phyloP scores from a whole-genome alignment of 2,113 vertebrate genomes.

The Collichthys lucidus region DNA sequence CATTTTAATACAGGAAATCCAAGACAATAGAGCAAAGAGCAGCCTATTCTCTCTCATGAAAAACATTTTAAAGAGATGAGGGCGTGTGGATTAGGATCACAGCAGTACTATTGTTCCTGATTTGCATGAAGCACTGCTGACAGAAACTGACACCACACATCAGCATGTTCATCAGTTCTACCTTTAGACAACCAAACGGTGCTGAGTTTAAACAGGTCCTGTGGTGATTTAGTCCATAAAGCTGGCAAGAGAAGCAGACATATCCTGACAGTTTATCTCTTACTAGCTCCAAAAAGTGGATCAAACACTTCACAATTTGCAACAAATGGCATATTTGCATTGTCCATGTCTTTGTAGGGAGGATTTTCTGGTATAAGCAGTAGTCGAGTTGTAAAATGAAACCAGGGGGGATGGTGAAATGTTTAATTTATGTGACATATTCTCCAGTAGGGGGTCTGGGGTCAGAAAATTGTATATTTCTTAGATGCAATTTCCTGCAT shows the following conservation, averaged over 20 bases:
- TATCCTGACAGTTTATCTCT: neutral
- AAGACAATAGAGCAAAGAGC: constrained; percentile 36
- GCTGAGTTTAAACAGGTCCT: neutral
- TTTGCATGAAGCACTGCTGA: constrained; percentile 28
- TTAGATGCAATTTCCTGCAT: too few relatives aligned
- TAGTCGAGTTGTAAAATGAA: too few relatives aligned
- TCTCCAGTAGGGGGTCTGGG: too few relatives aligned
- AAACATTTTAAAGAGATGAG: constrained; percentile 10
- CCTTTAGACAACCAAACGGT: neutral
- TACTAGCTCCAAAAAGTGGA: neutral
- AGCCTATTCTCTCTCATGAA: neutral
- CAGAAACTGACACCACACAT: neutral
- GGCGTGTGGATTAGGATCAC: constrained; percentile 16
- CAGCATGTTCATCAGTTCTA: constrained; percentile 1
- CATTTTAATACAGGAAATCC: constrained; percentile 51
- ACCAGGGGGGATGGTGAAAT: too few relatives aligned
- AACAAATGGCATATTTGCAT: too few relatives aligned
- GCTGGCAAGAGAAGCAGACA: neutral
- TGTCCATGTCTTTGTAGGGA: neutral
- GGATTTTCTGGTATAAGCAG: neutral
- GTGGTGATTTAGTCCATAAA: neutral
- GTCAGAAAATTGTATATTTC: too few relatives aligned
- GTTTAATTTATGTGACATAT: too few relatives aligned
- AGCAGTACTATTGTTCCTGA: constrained; percentile 18
- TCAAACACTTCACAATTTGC: neutral